These are phyloP conservation scores for Neoniphon sammara DNA, from an alignment of 2,797 vertebrate genomes.

Conservation along the genomic window DNA sequence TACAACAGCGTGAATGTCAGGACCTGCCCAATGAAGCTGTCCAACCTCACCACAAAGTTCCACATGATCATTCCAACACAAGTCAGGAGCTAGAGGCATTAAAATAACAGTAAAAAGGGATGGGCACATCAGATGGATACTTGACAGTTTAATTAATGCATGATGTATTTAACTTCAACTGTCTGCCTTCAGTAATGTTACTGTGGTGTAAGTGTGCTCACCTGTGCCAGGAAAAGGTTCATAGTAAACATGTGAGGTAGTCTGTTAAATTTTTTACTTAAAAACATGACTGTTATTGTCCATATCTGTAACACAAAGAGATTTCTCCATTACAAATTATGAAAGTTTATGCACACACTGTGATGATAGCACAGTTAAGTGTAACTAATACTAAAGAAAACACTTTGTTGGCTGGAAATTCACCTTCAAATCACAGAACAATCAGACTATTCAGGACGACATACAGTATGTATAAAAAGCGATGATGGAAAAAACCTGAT, in stretches of 20 bases:
- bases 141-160: too few relatives aligned
- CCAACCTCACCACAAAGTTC: constrained; percentile 88
- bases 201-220: constrained; percentile 64
- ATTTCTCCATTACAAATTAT: not conserved
- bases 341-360: not conserved
- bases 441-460: not conserved
- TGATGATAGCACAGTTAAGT: not conserved
- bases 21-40: constrained; percentile 86
- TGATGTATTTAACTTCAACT: not conserved
- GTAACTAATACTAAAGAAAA: not conserved
- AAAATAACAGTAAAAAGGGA: not conserved
- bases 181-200: not conserved
- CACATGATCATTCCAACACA: constrained; percentile 94
- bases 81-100: constrained; percentile 84
- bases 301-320: constrained; percentile 84
- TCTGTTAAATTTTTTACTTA: constrained; percentile 92
- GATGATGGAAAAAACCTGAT: not conserved
- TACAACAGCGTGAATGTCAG: constrained; percentile 91
- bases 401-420: not conserved
- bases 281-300: constrained; percentile 89
- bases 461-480: not conserved
- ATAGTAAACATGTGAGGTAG: constrained; percentile 93
- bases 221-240: constrained; percentile 94
- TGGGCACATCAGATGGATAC: not conserved
- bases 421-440: not conserved